Evolutionary conservation across 2,888 invertebrate genomes (phyloP).

Genomic region (Magallana nippona): DNA sequence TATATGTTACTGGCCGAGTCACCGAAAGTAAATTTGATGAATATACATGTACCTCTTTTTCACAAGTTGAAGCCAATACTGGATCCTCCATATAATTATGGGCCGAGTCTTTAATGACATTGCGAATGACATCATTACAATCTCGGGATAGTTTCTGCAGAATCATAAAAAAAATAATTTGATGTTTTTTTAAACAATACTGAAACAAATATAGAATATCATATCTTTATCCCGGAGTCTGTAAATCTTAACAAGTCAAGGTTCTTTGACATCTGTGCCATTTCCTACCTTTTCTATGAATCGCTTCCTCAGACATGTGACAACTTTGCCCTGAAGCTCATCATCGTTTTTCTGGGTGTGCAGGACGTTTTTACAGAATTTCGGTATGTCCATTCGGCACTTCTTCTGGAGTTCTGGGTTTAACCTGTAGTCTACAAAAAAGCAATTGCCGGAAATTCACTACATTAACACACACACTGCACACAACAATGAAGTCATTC

Average conservation of each 20-base stretch:
- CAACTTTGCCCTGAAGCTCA: conserved; percentile 90
- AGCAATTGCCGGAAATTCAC: neutral
- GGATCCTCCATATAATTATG: conserved; percentile 95
- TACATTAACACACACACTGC: too few species aligned
- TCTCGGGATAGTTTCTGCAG: conserved; percentile 83
- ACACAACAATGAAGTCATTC: too few species aligned
- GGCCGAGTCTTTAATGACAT: conserved; percentile 91
- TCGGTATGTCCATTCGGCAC: conserved; percentile 90
- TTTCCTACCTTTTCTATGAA: conserved; percentile 57
- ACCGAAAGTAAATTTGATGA: too few species aligned
- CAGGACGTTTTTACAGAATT: conserved; percentile 82
- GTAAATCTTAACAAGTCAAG: too few species aligned
- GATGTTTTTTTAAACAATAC: too few species aligned
- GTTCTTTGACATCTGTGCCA: neutral
- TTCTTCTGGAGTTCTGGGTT: conserved; percentile 91
- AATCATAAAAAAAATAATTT: conserved; percentile 2
- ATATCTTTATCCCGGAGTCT: too few species aligned
- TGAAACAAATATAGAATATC: too few species aligned
- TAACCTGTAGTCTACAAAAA: conserved; percentile 87
- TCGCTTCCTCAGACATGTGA: conserved; percentile 88
- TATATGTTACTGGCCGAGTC: too few species aligned
- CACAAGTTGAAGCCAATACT: conserved; percentile 89
- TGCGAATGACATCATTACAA: conserved; percentile 91
- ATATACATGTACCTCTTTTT: conserved; percentile 81
- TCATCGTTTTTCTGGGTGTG: conserved; percentile 56